phyloP scores from a whole-genome alignment of 2,797 vertebrate species.

The Florisuga fusca region DNA sequence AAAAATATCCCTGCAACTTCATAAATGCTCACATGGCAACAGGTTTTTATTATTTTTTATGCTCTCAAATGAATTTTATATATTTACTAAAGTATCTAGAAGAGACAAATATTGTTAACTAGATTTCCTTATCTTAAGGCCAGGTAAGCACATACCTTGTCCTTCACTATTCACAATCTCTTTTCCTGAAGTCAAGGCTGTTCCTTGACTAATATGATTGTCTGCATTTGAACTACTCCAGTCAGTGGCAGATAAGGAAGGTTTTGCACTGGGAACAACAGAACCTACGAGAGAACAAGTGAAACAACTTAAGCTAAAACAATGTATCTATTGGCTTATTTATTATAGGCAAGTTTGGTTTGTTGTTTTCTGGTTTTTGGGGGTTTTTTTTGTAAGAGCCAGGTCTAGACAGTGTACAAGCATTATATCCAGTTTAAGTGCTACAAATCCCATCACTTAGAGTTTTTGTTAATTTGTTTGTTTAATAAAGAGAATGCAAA shows the following conservation, averaged over 20 bases:
- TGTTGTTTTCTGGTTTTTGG: no score
- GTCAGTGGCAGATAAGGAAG: slow-evolving; percentile 59
- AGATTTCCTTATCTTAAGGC: not conserved
- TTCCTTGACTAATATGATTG: slow-evolving; percentile 59
- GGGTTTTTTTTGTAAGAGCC: not conserved
- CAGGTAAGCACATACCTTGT: slow-evolving; percentile 64
- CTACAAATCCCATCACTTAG: not conserved
- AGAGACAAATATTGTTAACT: not conserved
- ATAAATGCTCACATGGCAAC: not conserved
- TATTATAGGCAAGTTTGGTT: not conserved
- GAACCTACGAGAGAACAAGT: slow-evolving; percentile 44
- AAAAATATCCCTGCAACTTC: not conserved
- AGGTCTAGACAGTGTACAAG: not conserved
- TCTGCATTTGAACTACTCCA: slow-evolving; percentile 76
- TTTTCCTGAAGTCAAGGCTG: slow-evolving; percentile 53
- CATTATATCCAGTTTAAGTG: not conserved
- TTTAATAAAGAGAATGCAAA: not conserved
- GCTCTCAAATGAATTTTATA: not conserved
- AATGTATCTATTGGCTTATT: not conserved
- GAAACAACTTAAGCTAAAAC: not conserved
- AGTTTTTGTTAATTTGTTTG: not conserved
- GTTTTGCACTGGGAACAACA: slow-evolving; percentile 57
- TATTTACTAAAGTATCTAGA: not conserved
- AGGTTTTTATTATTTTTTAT: not conserved
- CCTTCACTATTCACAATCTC: slow-evolving; percentile 50